Base-by-base conservation (phyloP, 2,888 invertebrate genomes). In the Crepidodera aurea region DNA sequence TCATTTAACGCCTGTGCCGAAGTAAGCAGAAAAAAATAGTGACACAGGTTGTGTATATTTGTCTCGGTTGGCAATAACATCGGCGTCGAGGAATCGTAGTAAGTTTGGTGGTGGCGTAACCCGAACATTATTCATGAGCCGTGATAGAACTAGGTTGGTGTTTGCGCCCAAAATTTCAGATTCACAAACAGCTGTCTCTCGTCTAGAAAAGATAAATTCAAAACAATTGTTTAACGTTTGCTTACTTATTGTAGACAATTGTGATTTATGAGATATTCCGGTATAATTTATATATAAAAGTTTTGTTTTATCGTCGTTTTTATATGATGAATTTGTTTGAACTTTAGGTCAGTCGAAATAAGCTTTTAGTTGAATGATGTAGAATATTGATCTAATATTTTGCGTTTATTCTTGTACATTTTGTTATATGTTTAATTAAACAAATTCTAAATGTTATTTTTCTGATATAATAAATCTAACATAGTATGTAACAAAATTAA, bases 161-260 rank as follows among this genome's bases (percentile, higher is more conserved):
- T 57, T 57, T 57, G 56, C 48, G 56, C 48, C 25, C 48, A 57
- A 57, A 57, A 57, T 57, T 57, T 48, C 48, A 22, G 56, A 57
- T 44, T 57, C 39, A 16, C 46, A 19, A 56, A 56, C 56, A 57
- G 48, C 56, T 57, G 56, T 48, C 56, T 57, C 56, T 15, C 15
- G 22, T 34, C 34, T 57, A 12, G 53, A 53, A 34, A 46, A 57
- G 37, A 57, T 48, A 57, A 48, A 57, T 57, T 29, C 39, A 6
- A 12, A 48, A 57, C 48, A 48, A 57, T 57, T 48, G 56, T 48
- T 57, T 57, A 27, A 57, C 39, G 56, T 57, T 48, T 48, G 37
- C 27, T 48, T 48, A 48, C 48, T 56, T 56, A 48, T 27, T 39
- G 25, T 48, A 37, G 18, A 29, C 48, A 25, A 37, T 46, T 39